phyloP scores from a whole-genome alignment of 2,113 vertebrate species.

The Dicrurus megarhynchus region DNA sequence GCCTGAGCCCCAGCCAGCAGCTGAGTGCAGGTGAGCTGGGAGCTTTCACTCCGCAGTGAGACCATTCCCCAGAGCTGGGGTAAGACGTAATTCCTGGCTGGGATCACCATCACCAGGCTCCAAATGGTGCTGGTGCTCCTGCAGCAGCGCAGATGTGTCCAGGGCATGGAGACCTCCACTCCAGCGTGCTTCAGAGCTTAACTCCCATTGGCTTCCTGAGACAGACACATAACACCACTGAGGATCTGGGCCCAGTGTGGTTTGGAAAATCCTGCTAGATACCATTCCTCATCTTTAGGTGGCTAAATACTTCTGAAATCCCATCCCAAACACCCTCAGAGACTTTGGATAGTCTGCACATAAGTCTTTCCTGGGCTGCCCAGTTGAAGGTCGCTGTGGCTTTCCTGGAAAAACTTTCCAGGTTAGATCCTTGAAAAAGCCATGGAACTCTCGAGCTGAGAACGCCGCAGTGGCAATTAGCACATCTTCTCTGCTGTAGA shows the following conservation, averaged over 20 bases:
- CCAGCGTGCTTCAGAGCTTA: neutral
- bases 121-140: neutral
- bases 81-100: neutral
- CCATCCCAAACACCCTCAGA: neutral
- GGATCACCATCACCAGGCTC: neutral
- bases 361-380: neutral
- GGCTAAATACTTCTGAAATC: neutral
- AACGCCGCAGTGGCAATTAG: neutral
- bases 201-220: neutral
- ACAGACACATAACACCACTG: neutral
- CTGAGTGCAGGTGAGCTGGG: rapidly evolving
- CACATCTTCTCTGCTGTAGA: neutral
- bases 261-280: neutral
- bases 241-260: neutral
- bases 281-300: neutral
- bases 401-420: neutral
- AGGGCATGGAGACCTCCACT: neutral
- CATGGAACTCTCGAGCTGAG: neutral
- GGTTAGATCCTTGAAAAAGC: neutral
- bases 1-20: neutral
- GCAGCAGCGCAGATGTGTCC: neutral
- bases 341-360: neutral
- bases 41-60: rapidly evolving
- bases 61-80: neutral
- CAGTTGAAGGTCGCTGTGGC: neutral